Conservation (phyloP, 2,797 vertebrate genomes). For the Hypotaenidia okinawae region DNA sequence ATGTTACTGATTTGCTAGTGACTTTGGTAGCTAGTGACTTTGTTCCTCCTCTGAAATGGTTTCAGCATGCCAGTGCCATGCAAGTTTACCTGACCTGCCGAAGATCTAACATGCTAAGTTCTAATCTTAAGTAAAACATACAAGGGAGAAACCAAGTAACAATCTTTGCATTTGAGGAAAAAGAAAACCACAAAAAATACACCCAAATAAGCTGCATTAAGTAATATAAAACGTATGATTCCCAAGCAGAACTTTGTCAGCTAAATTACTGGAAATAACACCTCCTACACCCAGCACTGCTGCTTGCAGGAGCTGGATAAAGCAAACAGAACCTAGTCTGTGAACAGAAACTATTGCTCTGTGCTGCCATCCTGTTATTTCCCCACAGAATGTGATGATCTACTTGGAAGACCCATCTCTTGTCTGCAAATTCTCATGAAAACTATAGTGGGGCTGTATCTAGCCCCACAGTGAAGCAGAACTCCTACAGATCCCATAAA, state of each 20-base stretch:
- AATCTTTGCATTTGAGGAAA: neutral
- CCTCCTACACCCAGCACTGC: neutral
- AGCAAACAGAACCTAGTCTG: neutral
- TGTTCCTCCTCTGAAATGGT: neutral
- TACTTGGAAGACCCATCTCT: neutral
- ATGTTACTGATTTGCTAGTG: neutral
- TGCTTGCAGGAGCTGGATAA: neutral
- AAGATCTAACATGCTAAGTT: neutral
- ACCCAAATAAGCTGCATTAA: neutral
- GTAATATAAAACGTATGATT: neutral
- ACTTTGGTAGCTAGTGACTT: neutral
- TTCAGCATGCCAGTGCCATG: neutral
- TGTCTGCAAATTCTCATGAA: neutral
- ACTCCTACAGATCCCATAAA: neutral
- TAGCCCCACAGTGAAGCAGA: neutral
- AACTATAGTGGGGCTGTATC: neutral
- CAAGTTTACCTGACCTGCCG: neutral
- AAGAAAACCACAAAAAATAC: neutral
- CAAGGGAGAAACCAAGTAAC: neutral
- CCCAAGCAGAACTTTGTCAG: neutral
- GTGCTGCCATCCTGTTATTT: neutral
- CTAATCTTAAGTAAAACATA: neutral
- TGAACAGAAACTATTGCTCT: neutral
- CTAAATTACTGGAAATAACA: neutral
- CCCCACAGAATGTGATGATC: neutral